These are phyloP conservation scores for Heliconius eleuchia DNA, from an alignment of 1,140 invertebrate genomes.

Conservation along the genomic window DNA sequence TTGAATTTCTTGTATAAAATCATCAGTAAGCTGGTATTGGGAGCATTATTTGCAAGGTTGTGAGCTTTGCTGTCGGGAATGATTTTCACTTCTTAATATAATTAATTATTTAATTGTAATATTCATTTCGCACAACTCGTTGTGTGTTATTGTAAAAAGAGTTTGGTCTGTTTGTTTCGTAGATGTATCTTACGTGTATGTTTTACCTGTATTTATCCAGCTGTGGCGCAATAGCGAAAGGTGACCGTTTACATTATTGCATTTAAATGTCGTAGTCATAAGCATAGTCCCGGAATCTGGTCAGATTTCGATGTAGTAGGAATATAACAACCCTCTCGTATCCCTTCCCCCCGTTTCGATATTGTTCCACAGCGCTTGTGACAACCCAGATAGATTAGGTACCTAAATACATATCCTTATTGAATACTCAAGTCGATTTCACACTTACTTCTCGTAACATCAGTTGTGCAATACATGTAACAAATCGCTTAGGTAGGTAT, in stretches of 20 bases:
- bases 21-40: slow-evolving; percentile 79
- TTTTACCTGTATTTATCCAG: slow-evolving; percentile 61
- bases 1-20: slow-evolving; percentile 64
- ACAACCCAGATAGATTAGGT: slow-evolving; percentile 73
- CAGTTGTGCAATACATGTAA: slow-evolving; percentile 79
- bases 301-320: slow-evolving; percentile 57
- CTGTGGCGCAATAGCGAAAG: slow-evolving; percentile 70
- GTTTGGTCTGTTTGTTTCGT: slow-evolving; percentile 75
- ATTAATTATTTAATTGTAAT: slow-evolving; percentile 67
- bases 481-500: slow-evolving; percentile 78
- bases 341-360: slow-evolving; percentile 54
- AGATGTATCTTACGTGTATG: slow-evolving; percentile 71
- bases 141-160: slow-evolving; percentile 73
- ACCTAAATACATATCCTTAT: slow-evolving; percentile 78
- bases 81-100: slow-evolving; percentile 60
- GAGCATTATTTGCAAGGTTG: slow-evolving; percentile 80
- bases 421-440: slow-evolving; percentile 78
- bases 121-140: slow-evolving; percentile 75
- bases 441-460: slow-evolving; percentile 69
- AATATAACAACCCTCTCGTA: slow-evolving; percentile 43
- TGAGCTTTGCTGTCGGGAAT: slow-evolving; percentile 78
- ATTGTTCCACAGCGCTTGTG: slow-evolving; percentile 64
- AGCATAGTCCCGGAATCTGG: slow-evolving; percentile 56
- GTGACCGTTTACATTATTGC: slow-evolving; percentile 63
- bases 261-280: slow-evolving; percentile 75